Evolutionary conservation across 2,113 vertebrate species (phyloP).

Genomic region (Sorex araneus): DNA sequence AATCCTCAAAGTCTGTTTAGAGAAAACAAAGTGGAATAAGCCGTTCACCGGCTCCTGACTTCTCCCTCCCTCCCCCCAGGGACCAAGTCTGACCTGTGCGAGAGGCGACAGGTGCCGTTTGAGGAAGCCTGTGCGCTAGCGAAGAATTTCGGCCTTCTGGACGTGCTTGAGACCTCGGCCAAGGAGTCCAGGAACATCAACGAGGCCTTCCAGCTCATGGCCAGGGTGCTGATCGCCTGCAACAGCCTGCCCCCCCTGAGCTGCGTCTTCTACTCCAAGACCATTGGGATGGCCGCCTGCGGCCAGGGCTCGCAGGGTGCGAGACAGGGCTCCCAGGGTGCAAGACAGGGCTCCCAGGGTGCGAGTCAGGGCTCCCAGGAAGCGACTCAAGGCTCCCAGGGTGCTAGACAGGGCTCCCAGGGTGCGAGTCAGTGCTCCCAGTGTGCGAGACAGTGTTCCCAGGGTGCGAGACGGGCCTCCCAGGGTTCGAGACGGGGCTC

Average conservation of each 20-base stretch:
- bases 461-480: too few species aligned
- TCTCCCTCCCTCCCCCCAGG: conserved; percentile 90
- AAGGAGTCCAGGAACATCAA: conserved; percentile 92
- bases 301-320: too few species aligned
- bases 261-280: conserved; percentile 88
- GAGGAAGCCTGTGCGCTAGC: conserved; percentile 94
- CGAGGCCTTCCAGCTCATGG: conserved; percentile 92
- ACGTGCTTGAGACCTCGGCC: conserved; percentile 96
- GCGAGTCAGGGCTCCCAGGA: too few species aligned
- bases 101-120: conserved; percentile 93
- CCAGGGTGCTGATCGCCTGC: conserved; percentile 88
- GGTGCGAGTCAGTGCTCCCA: too few species aligned
- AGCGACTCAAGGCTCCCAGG: too few species aligned
- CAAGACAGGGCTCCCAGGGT: conserved; percentile 65
- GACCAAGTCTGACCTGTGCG: conserved; percentile 94
- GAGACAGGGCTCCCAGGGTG: too few species aligned
- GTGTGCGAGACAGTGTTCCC: too few species aligned
- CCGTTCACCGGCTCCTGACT: not conserved
- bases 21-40: too few species aligned
- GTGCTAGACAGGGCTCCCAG: too few species aligned
- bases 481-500: too few species aligned
- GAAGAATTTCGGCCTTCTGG: conserved; percentile 92
- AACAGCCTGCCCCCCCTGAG: conserved; percentile 88
- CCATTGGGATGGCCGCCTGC: conserved; percentile 81
- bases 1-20: too few species aligned